Evolutionary conservation across 2,888 invertebrate species (phyloP), one percentile per base, ranked within the genome.

Genomic region (Patella depressa): DNA sequence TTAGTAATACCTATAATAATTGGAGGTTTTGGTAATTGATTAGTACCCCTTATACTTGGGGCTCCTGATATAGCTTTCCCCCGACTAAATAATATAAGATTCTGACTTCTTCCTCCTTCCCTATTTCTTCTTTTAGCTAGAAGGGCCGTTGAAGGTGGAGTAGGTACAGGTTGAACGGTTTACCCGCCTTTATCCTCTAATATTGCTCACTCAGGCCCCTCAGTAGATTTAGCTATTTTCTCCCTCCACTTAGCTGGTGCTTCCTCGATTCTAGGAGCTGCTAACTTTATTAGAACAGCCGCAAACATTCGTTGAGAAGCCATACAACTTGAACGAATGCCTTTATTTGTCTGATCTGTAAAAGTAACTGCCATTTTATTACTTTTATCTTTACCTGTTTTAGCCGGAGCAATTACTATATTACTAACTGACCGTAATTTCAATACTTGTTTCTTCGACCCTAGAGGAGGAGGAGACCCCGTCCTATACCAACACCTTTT

Each of bases 11-110:
- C 92, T n/a, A 82, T 90, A 72, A 86, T 92, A 78, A 91, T 92
- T 85, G 96, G 96, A 77, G 95, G 96, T 88, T 96, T 96, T 93
- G 96, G 96, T 81, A 96, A 96, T 92, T 96, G 95, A 94, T 88
- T 96, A 91, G 92, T 96, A 0, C 96, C 96, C 7, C 85, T 96
- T 92, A 95, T 96, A 93, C 86, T 96, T 88, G 95, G 95, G 81
- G 94, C 95, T 0, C 95, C 95, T 3, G 96, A 96, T 93, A 96
- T 96, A 93, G 95, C 95, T 14, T 96, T 95, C 75, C 96, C 96
- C 0, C 95, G 95, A 89, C 93, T 96, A 93, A 96, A 96, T 94
- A 96, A 95, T 93, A 94, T 96, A 94, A 95, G 95, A 91, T 96
- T 96, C 93, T 96, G 96, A 93, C 82, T 96, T 77, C 83, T 96